Conservation (phyloP, 2,797 vertebrate species). For the Centropyge bicolor region DNA sequence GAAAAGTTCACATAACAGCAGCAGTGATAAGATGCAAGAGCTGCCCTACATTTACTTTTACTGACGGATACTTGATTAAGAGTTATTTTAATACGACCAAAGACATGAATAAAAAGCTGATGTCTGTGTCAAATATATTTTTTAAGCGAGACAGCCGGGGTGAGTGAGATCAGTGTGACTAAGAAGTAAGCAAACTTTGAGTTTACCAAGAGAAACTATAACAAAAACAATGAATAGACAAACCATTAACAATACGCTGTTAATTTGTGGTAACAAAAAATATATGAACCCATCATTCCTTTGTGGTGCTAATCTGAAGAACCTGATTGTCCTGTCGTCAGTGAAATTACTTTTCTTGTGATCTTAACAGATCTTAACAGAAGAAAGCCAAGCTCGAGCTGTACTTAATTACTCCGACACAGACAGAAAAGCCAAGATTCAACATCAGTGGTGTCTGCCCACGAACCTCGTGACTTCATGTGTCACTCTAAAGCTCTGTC, state of each 20-base stretch:
- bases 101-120: neutral
- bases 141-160: neutral
- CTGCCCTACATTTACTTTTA: conserved; percentile 8
- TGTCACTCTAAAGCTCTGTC: conserved; percentile 60
- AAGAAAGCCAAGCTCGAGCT: conserved; percentile 30
- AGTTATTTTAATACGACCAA: neutral
- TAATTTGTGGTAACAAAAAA: neutral
- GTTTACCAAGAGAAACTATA: neutral
- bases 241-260: neutral
- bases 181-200: neutral
- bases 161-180: too few relatives aligned
- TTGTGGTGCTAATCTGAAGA: neutral
- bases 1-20: neutral
- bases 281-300: neutral
- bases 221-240: neutral
- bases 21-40: neutral
- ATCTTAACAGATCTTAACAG: conserved; percentile 15
- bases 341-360: conserved; percentile 8
- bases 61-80: neutral
- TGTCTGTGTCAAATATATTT: neutral
- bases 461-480: conserved; percentile 44
- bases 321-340: neutral
- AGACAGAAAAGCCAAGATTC: conserved; percentile 39
- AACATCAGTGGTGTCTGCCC: conserved; percentile 4
- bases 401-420: conserved; percentile 34